A percentile compares a stretch with the other conserved stretches of the same genome.
These are phyloP conservation scores for Liasis olivaceus DNA, from an alignment of 2,797 vertebrate genomes.

Conservation along the genomic window DNA sequence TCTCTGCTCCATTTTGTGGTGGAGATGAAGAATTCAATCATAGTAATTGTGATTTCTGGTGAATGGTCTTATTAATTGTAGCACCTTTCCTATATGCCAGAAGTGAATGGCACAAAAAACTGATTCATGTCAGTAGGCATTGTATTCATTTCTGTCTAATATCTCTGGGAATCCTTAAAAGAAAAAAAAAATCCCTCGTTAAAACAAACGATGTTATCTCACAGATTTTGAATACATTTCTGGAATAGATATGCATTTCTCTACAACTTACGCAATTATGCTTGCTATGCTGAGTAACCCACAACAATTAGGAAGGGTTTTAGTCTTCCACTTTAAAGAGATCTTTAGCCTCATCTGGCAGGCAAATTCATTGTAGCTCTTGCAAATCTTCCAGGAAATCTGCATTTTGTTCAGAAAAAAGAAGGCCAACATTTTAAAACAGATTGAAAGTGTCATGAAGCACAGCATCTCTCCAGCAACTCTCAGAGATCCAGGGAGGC, in stretches of 20 bases:
- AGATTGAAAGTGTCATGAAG: not conserved
- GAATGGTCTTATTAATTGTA: not conserved
- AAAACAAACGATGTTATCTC: not conserved
- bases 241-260: not conserved
- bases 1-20: not conserved
- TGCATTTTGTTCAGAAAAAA: not conserved
- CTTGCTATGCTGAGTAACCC: not conserved
- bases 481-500: not conserved
- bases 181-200: not conserved
- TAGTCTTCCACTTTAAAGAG: not conserved
- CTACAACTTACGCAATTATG: not conserved
- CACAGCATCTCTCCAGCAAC: not conserved
- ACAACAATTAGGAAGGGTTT: not conserved
- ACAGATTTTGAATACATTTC: not conserved
- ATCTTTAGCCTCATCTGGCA: not conserved
- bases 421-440: not conserved
- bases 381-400: not conserved
- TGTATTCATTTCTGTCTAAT: not conserved
- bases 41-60: not conserved
- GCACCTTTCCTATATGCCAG: not conserved
- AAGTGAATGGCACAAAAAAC: not conserved
- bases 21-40: not conserved
- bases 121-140: not conserved
- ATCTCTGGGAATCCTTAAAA: not conserved
- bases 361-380: not conserved